Percentiles rank a stretch among this genome's conserved stretches.
Evolutionary conservation across 2,888 invertebrate genomes (phyloP).

Genomic region (Rotaria sp.): DNA sequence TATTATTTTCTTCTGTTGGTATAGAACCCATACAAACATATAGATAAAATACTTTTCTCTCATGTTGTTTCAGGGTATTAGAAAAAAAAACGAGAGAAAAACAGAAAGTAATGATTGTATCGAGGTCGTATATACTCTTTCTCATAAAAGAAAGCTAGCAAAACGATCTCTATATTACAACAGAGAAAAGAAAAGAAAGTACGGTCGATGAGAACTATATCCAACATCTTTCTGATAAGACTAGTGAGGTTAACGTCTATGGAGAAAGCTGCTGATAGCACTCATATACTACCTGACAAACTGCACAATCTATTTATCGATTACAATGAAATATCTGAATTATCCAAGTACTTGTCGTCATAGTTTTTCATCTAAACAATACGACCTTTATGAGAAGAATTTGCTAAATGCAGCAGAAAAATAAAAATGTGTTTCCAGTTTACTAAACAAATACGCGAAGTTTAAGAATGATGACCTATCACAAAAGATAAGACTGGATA

Average conservation of each 20-base stretch:
- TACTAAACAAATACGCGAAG: not conserved
- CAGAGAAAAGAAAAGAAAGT: not conserved
- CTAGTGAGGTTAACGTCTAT: not conserved
- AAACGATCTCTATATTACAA: not conserved
- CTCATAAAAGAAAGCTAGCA: not conserved
- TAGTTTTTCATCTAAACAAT: not conserved
- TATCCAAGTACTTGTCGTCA: not conserved
- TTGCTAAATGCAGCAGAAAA: no score
- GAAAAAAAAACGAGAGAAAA: not conserved
- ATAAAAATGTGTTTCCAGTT: not conserved
- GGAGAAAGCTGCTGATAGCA: not conserved
- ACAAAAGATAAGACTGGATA: not conserved
- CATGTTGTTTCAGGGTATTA: not conserved
- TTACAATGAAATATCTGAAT: not conserved
- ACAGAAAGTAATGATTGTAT: not conserved
- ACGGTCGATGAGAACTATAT: not conserved
- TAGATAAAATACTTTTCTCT: not conserved
- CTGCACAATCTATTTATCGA: not conserved
- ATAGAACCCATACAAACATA: not conserved
- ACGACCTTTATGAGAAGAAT: not conserved
- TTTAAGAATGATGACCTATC: not conserved
- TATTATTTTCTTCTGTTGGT: not conserved
- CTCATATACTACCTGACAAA: not conserved
- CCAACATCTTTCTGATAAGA: not conserved
- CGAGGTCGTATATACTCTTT: not conserved